A percentile compares a stretch with the other conserved stretches of the same genome.
Evolutionary conservation across 2,113 vertebrate genomes (phyloP).

Genomic region (Dissostichus mawsoni): DNA sequence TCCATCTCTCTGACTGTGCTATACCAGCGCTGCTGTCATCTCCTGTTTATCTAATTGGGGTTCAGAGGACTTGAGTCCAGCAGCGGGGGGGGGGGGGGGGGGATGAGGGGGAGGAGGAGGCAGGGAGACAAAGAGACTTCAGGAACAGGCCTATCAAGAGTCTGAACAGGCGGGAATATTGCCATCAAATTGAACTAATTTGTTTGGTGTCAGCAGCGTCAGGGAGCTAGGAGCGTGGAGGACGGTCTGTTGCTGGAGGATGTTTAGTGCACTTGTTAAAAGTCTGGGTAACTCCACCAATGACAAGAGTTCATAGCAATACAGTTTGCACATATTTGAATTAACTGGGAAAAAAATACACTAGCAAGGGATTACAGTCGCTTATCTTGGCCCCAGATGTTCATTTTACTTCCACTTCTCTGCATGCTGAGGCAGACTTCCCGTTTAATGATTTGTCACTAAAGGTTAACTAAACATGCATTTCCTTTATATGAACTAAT

Average conservation of each 20-base stretch:
- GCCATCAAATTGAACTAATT: slow-evolving; percentile 43
- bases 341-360: neutral
- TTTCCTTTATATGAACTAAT: neutral
- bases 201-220: slow-evolving; percentile 11
- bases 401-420: too few relatives aligned
- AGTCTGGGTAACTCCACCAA: neutral
- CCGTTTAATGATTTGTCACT: neutral
- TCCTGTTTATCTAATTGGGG: slow-evolving; percentile 76
- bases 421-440: too few relatives aligned
- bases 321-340: neutral
- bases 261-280: neutral
- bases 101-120: slow-evolving; percentile 16
- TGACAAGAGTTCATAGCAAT: neutral
- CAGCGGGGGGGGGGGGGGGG: slow-evolving; percentile 25
- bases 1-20: slow-evolving; percentile 47
- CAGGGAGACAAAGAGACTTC: slow-evolving; percentile 21
- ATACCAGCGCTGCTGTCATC: slow-evolving; percentile 69
- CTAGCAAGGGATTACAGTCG: neutral
- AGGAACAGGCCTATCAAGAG: slow-evolving; percentile 38
- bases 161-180: slow-evolving; percentile 29
- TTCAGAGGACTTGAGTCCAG: slow-evolving; percentile 61
- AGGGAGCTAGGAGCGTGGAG: neutral
- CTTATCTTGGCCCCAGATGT: neutral
- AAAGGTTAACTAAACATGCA: neutral
- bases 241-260: neutral